These are phyloP conservation scores for Manacus vitellinus DNA, from an alignment of 2,113 vertebrate species.

Conservation along the genomic window DNA sequence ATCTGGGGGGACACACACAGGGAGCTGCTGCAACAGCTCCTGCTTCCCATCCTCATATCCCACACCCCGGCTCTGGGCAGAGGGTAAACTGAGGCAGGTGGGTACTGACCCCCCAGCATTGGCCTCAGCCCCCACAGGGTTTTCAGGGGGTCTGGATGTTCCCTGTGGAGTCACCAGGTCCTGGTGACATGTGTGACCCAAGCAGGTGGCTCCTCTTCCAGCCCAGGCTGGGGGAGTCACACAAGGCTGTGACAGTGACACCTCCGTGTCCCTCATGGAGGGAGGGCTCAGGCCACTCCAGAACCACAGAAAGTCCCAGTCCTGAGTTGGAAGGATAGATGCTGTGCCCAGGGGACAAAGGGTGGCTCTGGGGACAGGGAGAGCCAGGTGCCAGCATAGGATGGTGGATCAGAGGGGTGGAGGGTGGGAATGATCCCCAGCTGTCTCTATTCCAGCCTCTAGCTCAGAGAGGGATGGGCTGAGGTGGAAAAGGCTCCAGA, in stretches of 20 bases:
- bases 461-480: neutral
- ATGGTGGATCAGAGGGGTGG: neutral
- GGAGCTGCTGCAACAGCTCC: neutral
- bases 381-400: neutral
- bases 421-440: neutral
- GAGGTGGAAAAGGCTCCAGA: neutral
- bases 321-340: neutral
- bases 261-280: neutral
- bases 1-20: neutral
- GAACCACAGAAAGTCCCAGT: neutral
- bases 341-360: neutral
- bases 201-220: neutral
- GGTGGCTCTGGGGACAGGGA: neutral
- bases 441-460: neutral
- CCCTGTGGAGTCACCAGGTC: neutral
- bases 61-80: rapidly evolving
- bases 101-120: rapidly evolving
- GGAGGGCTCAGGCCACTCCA: neutral
- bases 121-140: rapidly evolving
- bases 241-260: neutral
- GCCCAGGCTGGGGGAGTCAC: neutral
- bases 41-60: neutral
- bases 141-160: neutral
- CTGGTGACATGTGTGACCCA: rapidly evolving
- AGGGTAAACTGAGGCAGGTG: neutral